Percentiles rank a stretch among this genome's conserved stretches.
Evolutionary conservation across 2,888 invertebrate species (phyloP).

Genomic region (Cheilosia urbana): DNA sequence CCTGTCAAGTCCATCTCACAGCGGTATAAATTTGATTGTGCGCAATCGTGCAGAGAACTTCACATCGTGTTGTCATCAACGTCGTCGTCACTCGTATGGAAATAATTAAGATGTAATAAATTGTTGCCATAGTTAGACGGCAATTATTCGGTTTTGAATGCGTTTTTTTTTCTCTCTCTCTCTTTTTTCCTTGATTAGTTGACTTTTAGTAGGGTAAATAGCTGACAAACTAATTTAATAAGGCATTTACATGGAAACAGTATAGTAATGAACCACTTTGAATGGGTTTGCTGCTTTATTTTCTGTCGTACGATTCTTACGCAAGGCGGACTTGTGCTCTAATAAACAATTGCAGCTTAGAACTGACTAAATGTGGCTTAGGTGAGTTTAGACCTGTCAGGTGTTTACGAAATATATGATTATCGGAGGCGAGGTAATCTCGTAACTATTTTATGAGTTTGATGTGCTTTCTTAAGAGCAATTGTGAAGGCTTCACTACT

Average conservation of each 20-base stretch:
- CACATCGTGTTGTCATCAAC: conserved; percentile 31
- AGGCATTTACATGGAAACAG: conserved; percentile 24
- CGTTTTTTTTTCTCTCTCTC: neutral
- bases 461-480: no score
- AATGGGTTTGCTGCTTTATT: neutral
- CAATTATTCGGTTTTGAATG: conserved; percentile 33
- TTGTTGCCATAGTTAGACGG: conserved; percentile 23
- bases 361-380: conserved; percentile 19
- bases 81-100: conserved; percentile 39
- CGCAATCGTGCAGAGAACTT: conserved; percentile 8
- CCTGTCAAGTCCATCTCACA: conserved; percentile 19
- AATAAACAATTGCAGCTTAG: conserved; percentile 32
- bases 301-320: neutral
- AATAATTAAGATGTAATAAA: conserved; percentile 51
- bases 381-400: conserved; percentile 3
- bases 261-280: conserved; percentile 11
- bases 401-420: neutral
- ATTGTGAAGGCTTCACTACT: no score
- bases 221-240: conserved; percentile 14
- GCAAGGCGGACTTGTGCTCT: conserved; percentile 43
- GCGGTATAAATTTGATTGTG: neutral
- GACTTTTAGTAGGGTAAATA: conserved; percentile 17
- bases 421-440: no score
- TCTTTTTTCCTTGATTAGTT: conserved; percentile 1
- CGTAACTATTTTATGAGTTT: no score